Evolutionary conservation across 2,888 invertebrate genomes (phyloP), one percentile per base, ranked within the genome.

Genomic region (Lissocephala sabroskyi): DNA sequence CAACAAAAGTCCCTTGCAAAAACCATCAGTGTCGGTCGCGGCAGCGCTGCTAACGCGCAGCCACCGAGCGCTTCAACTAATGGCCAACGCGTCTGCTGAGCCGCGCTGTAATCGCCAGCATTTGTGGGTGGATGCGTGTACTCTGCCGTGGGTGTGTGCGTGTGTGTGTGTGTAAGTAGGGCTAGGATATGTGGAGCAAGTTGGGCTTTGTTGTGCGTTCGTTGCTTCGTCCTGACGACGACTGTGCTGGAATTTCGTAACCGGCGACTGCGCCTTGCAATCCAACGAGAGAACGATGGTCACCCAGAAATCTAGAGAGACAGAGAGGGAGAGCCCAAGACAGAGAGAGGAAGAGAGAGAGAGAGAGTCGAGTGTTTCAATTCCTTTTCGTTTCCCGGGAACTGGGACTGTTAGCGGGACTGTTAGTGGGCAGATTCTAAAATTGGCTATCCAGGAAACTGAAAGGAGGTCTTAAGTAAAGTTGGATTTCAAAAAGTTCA

Each of bases 111-210:
- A 68, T 67, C 67, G 60, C 46, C 43, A 35, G 29, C 30, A 29
- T 29, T 13, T 41, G 30, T 39, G 19, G 18, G 39, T 39, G 7
- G 18, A n/a, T 39, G 7, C 45, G 28, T 45, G 43, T 42, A 30
- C n/a, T 30, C 30, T 5, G 3, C 26, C 32, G 45, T 35, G 33
- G 29, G 40, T 45, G 18, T 6, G 19, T 56, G 61, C 33, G 52
- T 50, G 65, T 45, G 29, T 50, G 56, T 66, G 62, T 71, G 68
- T 70, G 71, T 70, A 70, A 70, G 68, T 70, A 70, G 68, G 68
- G 64, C 68, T 68, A 65, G 49, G 68, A 70, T 71, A 70, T 70
- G 56, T 70, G 56, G 68, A 70, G 71, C 68, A 70, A 68, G 71
- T 65, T 70, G 57, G 56, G 68, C 63, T 68, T 65, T 70, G 63